Evolutionary conservation across 2,797 vertebrate species (phyloP), one percentile per base, ranked within the genome.

Genomic region (Danio albolineatus): DNA sequence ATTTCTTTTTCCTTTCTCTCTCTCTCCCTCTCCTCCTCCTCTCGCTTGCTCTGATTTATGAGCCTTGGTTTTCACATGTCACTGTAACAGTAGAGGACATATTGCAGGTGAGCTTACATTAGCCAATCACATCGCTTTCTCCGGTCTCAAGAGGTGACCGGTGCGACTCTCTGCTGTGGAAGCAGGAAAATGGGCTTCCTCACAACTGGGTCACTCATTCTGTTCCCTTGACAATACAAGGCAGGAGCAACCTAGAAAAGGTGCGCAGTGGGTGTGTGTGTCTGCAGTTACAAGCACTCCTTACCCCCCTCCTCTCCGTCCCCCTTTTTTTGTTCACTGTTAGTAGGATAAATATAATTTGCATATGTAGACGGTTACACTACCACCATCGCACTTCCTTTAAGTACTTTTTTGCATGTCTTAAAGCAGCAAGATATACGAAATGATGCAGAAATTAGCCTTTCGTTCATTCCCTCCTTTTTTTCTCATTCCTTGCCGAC

Each of bases 181-280:
- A 82, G 73, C 74, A 83, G 84, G 82, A 87, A 90, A 90, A 87
- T 84, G 86, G 88, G 84, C 89, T 88, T 88, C 86, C 83, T 90
- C 88, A 89, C 90, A 94, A 93, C 88, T 93, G 91, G 92, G 94
- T 93, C 93, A 92, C 83, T 88, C 80, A 83, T 85, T 89, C 83
- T 85, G 81, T 84, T 89, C 85, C 90, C 86, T 88, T 89, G 89
- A 89, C 89, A 91, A 88, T 82, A 87, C 75, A 66, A 72, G 79
- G 46, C n/a, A 54, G 65, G 75, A 82, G 74, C 79, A 84, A 85
- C 74, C 73, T 87, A 80, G 83, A 74, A 80, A 87, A 44, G 78
- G 85, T 66, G 74, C 72, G 19, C 78, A 46, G 53, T 28, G 36
- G 43, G 67, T 76, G 73, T 78, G 78, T 64, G 12, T 28, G 54